phyloP scores from a whole-genome alignment of 2,797 vertebrate genomes.

The Eulemur mongoz region DNA sequence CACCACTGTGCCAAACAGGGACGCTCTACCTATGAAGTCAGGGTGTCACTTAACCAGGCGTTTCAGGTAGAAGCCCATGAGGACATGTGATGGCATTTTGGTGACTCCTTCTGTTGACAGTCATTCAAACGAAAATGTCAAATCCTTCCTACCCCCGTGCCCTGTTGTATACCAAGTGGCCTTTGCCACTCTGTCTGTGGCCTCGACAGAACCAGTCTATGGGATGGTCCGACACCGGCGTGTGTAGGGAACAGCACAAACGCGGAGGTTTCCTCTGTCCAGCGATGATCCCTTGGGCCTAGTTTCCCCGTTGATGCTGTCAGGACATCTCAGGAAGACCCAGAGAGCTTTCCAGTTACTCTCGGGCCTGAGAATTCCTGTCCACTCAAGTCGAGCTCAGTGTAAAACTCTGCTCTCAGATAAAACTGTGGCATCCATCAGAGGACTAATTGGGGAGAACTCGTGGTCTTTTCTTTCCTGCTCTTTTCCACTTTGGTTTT shows the following conservation, averaged over 20 bases:
- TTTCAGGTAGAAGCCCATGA: neutral
- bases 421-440: neutral
- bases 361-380: neutral
- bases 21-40: constrained; percentile 57
- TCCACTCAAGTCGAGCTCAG: neutral
- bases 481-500: neutral
- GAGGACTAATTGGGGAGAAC: neutral
- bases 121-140: neutral
- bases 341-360: neutral
- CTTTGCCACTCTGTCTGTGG: neutral
- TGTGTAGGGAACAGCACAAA: rapidly evolving
- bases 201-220: neutral
- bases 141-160: rapidly evolving
- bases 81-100: neutral
- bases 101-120: neutral
- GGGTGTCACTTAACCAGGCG: neutral
- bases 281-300: neutral
- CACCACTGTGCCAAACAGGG: constrained; percentile 21
- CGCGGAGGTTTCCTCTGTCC: neutral
- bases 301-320: neutral
- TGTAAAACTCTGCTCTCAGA: too few relatives aligned
- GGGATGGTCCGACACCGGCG: neutral
- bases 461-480: neutral
- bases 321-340: neutral
- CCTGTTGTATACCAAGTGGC: neutral